Evolutionary conservation across 2,888 invertebrate species (phyloP).

Genomic region (Tanaodytes sp.): DNA sequence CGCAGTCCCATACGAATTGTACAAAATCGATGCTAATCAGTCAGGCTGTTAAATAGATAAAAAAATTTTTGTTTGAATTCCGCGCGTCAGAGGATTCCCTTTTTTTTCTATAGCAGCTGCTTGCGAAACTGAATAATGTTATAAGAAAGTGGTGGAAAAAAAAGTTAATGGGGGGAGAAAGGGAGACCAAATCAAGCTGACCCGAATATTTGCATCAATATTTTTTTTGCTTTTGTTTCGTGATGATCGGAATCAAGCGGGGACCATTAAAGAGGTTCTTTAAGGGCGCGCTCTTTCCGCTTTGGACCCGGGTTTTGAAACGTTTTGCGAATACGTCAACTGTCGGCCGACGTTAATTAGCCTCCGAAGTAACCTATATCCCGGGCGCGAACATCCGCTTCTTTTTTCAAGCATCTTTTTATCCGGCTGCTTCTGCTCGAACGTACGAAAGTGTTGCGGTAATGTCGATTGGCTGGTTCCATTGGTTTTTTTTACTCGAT

Average conservation of each 20-base stretch:
- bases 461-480: too few relatives aligned
- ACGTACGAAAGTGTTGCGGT: too few relatives aligned
- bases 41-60: too few relatives aligned
- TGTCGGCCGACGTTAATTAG: conserved; percentile 32
- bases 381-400: conserved; percentile 23
- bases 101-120: too few relatives aligned
- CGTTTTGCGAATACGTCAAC: not conserved
- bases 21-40: too few relatives aligned
- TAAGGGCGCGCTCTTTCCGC: not conserved
- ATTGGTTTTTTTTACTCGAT: too few relatives aligned
- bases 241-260: conserved; percentile 23
- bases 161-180: conserved; percentile 45
- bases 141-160: conserved; percentile 31
- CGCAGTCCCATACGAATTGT: too few relatives aligned
- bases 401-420: not conserved
- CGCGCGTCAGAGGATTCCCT: too few relatives aligned
- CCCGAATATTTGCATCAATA: conserved; percentile 60
- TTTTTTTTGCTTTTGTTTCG: conserved; percentile 18
- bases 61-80: too few relatives aligned
- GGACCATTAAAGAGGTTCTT: not conserved
- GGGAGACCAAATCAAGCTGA: conserved; percentile 57
- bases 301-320: conserved; percentile 8
- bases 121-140: conserved; percentile 40
- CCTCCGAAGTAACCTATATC: conserved; percentile 22
- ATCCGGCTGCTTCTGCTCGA: too few relatives aligned